Percentiles rank a stretch among this genome's conserved stretches.
phyloP scores from a whole-genome alignment of 2,797 vertebrate species.

The Sarcophilus harrisii region DNA sequence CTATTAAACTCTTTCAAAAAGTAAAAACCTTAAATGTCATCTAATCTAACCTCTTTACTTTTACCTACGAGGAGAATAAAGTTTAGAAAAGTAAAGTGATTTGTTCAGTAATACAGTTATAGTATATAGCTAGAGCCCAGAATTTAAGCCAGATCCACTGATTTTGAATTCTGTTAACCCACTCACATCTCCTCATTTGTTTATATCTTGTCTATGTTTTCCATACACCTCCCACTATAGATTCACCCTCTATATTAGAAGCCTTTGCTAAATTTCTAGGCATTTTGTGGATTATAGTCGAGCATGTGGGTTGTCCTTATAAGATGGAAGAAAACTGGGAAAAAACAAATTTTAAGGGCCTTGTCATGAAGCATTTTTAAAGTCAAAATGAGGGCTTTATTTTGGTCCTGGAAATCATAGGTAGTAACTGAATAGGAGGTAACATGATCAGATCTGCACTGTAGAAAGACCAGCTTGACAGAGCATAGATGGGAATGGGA shows the following conservation, averaged over 20 bases:
- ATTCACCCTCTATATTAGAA: background rate
- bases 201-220: background rate
- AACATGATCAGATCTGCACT: background rate
- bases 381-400: background rate
- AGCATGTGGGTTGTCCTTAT: background rate
- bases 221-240: background rate
- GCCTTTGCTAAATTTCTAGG: background rate
- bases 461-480: background rate
- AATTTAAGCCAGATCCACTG: background rate
- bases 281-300: background rate
- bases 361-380: background rate
- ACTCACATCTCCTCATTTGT: background rate
- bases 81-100: background rate
- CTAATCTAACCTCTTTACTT: background rate
- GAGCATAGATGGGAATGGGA: background rate
- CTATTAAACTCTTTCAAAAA: background rate
- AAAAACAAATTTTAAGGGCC: background rate
- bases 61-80: background rate
- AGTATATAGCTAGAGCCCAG: background rate
- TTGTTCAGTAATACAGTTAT: background rate
- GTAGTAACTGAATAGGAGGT: too few species aligned
- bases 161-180: background rate
- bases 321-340: background rate
- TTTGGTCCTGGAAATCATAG: background rate
- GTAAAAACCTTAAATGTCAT: background rate